Evolutionary conservation across 2,888 invertebrate species (phyloP), one percentile per base, ranked within the genome.

Genomic region (Tetranychus truncatus): DNA sequence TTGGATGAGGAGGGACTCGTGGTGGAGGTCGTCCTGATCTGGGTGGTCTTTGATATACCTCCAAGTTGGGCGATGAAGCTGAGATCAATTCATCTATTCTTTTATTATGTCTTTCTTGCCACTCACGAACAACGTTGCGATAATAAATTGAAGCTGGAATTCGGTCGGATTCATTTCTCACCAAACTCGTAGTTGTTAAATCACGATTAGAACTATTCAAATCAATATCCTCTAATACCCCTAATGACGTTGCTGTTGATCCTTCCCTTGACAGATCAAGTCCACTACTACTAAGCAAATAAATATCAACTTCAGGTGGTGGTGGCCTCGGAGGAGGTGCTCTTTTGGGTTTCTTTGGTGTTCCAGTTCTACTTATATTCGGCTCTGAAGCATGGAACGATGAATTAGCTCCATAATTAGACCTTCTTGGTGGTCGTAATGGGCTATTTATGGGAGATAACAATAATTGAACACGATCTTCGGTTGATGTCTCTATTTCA

Each of bases 261-360:
- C 55, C 55, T 9, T 9, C 15, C 11, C 11, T 15, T 55, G 55
- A 55, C 15, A 15, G 9, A 9, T 67, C n/a, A 15, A 72, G 44
- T 15, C 15, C 45, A 44, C 18, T 45, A 44, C 11, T n/a, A 1
- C 45, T 72, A 34, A 72, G 18, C 67, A 67, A 20, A n/a, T 67
- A 67, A 67, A 55, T 55, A 6, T 67, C 20, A 72, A 34, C 45
- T 65, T 73, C 34, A 65, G 73, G 73, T 5, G 65, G 65, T 15
- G 73, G 73, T n/a, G 73, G 73, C 46, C 73, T 46, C 9, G 73
- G 73, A 20, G 73, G 73, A 20, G 69, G 21, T 5, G 69, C 21
- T 24, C 69, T 11, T 69, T 69, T 69, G 11, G 20, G 20, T 5
- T 24, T 20, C 34, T 20, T 20, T 69, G 69, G 69, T 24, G 21